Evolutionary conservation across 2,797 vertebrate genomes (phyloP).

Genomic region (Girardinus metallicus): DNA sequence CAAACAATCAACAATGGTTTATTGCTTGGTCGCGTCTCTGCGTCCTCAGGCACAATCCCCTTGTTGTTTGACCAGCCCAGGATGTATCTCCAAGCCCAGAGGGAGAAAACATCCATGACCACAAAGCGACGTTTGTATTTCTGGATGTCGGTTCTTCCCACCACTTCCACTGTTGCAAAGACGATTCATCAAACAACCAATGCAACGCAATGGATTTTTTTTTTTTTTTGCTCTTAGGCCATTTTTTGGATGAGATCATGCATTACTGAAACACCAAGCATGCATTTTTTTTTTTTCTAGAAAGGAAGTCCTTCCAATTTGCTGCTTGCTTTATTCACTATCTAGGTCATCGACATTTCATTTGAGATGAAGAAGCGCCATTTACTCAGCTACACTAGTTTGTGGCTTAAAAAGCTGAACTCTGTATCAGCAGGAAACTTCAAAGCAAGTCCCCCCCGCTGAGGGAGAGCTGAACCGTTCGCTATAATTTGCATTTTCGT

Average conservation of each 20-base stretch:
- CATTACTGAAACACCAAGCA: not conserved
- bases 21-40: constrained; percentile 48
- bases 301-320: constrained; percentile 1
- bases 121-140: constrained; percentile 72
- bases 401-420: not conserved
- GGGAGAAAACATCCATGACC: constrained; percentile 53
- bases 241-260: constrained; percentile 33
- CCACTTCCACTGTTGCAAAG: constrained; percentile 55
- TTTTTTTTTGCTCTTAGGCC: constrained; percentile 13
- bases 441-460: not conserved
- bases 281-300: not conserved
- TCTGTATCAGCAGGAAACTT: not conserved
- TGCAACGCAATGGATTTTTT: constrained; percentile 17
- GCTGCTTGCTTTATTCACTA: not conserved
- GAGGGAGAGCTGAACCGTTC: not conserved
- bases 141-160: constrained; percentile 60
- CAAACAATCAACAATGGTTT: constrained; percentile 68
- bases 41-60: constrained; percentile 64
- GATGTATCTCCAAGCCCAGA: constrained; percentile 64
- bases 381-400: not conserved
- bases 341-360: not conserved
- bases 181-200: constrained; percentile 37
- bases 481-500: not conserved
- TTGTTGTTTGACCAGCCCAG: constrained; percentile 62
- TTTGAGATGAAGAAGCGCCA: not conserved